These are phyloP conservation scores for Cheilosia variabilis DNA, from an alignment of 2,888 invertebrate species.

Conservation along the genomic window DNA sequence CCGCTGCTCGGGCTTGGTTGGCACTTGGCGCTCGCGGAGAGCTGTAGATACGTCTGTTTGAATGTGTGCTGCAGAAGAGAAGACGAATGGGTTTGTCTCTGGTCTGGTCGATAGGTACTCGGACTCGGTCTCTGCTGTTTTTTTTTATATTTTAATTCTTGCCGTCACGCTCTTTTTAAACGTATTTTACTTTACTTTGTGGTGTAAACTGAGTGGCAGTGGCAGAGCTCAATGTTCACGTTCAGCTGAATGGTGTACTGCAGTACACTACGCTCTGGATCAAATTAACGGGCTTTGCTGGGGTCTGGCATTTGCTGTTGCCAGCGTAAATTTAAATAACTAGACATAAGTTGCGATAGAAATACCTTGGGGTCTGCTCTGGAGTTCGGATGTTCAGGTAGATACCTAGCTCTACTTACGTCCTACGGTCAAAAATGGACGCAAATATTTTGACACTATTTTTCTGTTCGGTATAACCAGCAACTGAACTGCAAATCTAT, in stretches of 20 bases:
- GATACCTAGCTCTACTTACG: too few species aligned
- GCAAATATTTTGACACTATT: too few species aligned
- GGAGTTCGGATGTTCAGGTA: too few species aligned
- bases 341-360: too few species aligned
- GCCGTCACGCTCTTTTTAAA: slow-evolving; percentile 19
- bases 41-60: slow-evolving; percentile 21
- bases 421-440: too few species aligned
- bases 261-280: background rate
- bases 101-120: background rate
- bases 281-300: slow-evolving; percentile 6
- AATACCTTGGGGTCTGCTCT: too few species aligned
- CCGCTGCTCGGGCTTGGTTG: background rate
- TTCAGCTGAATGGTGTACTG: slow-evolving; percentile 6
- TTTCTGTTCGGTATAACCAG: too few species aligned
- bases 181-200: background rate
- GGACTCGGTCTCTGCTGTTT: background rate
- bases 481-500: too few species aligned
- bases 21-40: background rate
- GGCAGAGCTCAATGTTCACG: slow-evolving; percentile 11
- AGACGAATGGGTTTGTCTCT: slow-evolving; percentile 22
- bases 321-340: background rate
- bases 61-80: slow-evolving; percentile 11
- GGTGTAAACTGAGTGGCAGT: slow-evolving; percentile 24
- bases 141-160: background rate
- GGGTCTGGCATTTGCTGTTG: background rate